phyloP scores from a whole-genome alignment of 2,888 invertebrate genomes.

The Parelbella ahira region DNA sequence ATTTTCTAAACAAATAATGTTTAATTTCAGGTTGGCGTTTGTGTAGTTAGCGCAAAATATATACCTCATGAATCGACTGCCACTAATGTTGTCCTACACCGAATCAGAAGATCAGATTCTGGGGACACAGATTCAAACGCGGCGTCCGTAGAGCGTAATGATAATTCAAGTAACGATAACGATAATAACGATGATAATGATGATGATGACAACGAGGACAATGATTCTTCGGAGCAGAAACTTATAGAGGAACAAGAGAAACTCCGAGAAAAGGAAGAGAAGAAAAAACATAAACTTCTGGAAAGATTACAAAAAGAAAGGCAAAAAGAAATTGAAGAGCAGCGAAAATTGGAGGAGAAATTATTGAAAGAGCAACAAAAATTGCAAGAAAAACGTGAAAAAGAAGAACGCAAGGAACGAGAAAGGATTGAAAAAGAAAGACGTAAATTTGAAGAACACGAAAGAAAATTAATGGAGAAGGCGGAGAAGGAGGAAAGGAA shows the following conservation, averaged over 20 bases:
- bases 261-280: conserved; percentile 36
- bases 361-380: conserved; percentile 41
- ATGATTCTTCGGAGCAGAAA: conserved; percentile 32
- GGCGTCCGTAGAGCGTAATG: conserved; percentile 40
- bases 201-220: no score
- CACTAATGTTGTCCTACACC: conserved; percentile 41
- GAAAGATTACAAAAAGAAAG: conserved; percentile 43
- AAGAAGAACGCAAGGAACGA: conserved; percentile 42
- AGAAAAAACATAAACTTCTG: conserved; percentile 39
- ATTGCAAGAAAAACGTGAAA: conserved; percentile 36
- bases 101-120: conserved; percentile 44
- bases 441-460: conserved; percentile 42
- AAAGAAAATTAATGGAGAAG: conserved; percentile 38
- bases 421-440: conserved; percentile 46
- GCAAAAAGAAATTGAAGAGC: conserved; percentile 38
- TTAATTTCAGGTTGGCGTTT: conserved; percentile 58
- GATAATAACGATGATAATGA: conserved; percentile 32
- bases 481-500: conserved; percentile 36
- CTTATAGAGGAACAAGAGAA: conserved; percentile 34
- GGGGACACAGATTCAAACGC: conserved; percentile 48
- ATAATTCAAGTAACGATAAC: conserved; percentile 40
- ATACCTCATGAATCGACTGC: conserved; percentile 54
- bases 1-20: no score
- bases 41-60: conserved; percentile 65
- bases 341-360: conserved; percentile 41